Percentiles rank a stretch among this genome's conserved stretches.
Evolutionary conservation across 2,797 vertebrate species (phyloP).

Genomic region (Heteromormyrus szaboi): DNA sequence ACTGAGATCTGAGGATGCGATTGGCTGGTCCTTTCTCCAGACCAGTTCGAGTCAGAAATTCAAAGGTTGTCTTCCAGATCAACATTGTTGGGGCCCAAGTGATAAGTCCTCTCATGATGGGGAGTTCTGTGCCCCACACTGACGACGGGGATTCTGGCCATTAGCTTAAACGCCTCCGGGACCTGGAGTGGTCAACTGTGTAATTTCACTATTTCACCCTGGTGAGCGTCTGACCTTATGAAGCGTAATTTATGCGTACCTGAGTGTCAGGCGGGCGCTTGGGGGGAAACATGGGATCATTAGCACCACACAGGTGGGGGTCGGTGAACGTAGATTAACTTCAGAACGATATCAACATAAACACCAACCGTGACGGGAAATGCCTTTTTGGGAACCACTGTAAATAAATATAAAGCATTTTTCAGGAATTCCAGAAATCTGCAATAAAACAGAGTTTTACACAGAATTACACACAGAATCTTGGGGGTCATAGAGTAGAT

Average conservation of each 20-base stretch:
- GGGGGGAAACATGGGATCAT: background rate
- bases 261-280: background rate
- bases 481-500: background rate
- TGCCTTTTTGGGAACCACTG: background rate
- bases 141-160: background rate
- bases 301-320: background rate
- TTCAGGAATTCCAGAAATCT: background rate
- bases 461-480: background rate
- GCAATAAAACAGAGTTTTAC: background rate
- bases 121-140: background rate
- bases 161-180: background rate
- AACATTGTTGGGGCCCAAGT: background rate
- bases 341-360: background rate
- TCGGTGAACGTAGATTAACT: background rate
- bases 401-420: background rate
- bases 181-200: background rate
- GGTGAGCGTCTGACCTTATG: constrained; percentile 5
- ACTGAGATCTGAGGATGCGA: background rate
- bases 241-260: background rate
- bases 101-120: background rate
- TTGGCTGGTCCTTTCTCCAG: background rate
- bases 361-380: background rate
- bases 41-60: background rate
- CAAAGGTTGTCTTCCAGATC: background rate
- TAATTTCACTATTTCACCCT: background rate